Conservation (phyloP, 2,888 invertebrate genomes). For the Antitype chi region DNA sequence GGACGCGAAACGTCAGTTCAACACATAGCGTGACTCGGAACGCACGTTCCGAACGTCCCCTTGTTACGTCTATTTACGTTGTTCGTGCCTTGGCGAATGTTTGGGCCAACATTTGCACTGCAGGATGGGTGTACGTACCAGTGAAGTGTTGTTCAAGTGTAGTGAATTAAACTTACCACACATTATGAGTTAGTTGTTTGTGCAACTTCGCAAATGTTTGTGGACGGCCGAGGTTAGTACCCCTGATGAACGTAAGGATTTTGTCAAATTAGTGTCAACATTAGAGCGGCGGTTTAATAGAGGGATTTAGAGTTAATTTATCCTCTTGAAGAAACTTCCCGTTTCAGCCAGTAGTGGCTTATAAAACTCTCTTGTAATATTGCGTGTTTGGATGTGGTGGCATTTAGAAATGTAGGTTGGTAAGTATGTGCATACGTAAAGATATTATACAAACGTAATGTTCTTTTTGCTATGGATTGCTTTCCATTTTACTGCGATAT, state of each 20-base stretch:
- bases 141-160: slow-evolving; percentile 83
- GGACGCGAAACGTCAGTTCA: slow-evolving; percentile 79
- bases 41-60: slow-evolving; percentile 81
- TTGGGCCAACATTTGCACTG: slow-evolving; percentile 77
- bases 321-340: slow-evolving; percentile 56
- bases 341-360: slow-evolving; percentile 39
- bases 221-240: slow-evolving; percentile 88
- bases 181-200: slow-evolving; percentile 81
- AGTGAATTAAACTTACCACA: slow-evolving; percentile 79
- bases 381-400: slow-evolving; percentile 68
- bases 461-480: slow-evolving; percentile 43
- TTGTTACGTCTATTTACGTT: slow-evolving; percentile 80
- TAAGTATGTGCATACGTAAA: slow-evolving; percentile 59
- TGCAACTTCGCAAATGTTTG: slow-evolving; percentile 82
- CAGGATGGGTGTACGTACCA: slow-evolving; percentile 79
- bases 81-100: slow-evolving; percentile 75
- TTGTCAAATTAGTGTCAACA: slow-evolving; percentile 62
- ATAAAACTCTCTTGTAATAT: slow-evolving; percentile 60
- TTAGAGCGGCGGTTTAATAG: slow-evolving; percentile 48
- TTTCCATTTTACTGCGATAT: slow-evolving; percentile 50
- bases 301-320: slow-evolving; percentile 65
- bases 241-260: slow-evolving; percentile 55
- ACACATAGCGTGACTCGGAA: slow-evolving; percentile 78
- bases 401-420: slow-evolving; percentile 68
- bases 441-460: slow-evolving; percentile 37